These are phyloP conservation scores for Lepisosteus oculatus DNA, from an alignment of 2,113 vertebrate species.

Conservation along the genomic window DNA sequence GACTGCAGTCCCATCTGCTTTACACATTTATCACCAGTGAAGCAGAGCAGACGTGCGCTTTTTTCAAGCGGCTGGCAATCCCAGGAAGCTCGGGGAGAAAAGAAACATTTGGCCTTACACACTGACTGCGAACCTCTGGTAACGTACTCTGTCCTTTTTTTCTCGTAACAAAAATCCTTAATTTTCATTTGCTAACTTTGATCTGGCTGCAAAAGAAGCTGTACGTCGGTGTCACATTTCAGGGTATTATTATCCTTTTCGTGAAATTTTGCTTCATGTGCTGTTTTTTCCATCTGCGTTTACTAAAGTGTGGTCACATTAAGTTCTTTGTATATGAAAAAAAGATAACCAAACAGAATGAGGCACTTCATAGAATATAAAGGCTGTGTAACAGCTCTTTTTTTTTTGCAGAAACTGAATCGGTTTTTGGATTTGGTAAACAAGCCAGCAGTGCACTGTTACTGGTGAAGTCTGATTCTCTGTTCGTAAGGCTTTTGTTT, in stretches of 20 bases:
- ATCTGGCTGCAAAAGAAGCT: slow-evolving; percentile 29
- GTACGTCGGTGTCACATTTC: slow-evolving; percentile 44
- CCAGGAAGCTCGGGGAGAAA: slow-evolving; percentile 32
- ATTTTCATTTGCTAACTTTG: slow-evolving; percentile 28
- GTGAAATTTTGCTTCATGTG: slow-evolving; percentile 33
- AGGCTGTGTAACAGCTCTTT: background rate
- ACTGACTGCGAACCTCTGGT: slow-evolving; percentile 45
- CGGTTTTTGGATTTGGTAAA: background rate
- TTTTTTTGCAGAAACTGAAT: background rate
- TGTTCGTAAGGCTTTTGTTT: background rate
- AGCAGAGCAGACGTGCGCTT: slow-evolving; percentile 39
- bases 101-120: slow-evolving; percentile 47
- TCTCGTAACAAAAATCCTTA: slow-evolving; percentile 25
- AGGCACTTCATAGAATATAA: background rate
- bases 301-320: slow-evolving; percentile 40
- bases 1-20: slow-evolving; percentile 33
- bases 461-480: slow-evolving; percentile 5
- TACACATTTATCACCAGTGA: slow-evolving; percentile 50
- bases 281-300: slow-evolving; percentile 50
- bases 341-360: slow-evolving; percentile 7
- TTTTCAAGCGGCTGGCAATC: slow-evolving; percentile 31
- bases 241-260: slow-evolving; percentile 46
- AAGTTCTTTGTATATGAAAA: slow-evolving; percentile 13
- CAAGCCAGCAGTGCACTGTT: background rate
- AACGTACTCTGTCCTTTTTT: slow-evolving; percentile 40